Conservation (phyloP, 2,797 vertebrate genomes). For the Melanotaenia maccullochi region DNA sequence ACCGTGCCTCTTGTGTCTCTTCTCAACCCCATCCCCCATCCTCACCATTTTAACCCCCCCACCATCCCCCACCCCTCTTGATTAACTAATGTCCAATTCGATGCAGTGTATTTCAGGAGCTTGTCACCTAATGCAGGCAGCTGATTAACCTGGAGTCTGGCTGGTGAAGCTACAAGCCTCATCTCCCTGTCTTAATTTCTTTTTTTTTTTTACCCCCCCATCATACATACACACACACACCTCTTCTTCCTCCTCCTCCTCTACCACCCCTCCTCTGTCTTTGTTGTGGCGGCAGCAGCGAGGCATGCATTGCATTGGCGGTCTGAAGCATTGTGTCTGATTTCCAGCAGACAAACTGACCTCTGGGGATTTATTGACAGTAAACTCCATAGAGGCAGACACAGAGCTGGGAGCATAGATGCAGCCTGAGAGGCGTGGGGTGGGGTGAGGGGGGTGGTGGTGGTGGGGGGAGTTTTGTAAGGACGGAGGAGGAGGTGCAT, state of each 20-base stretch:
- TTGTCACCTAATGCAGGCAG: slow-evolving; percentile 95
- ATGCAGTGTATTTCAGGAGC: slow-evolving; percentile 79
- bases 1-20: slow-evolving; percentile 76
- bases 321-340: slow-evolving; percentile 99
- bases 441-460: slow-evolving; percentile 52
- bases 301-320: slow-evolving; percentile 93
- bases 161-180: slow-evolving; percentile 87
- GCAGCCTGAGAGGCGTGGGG: slow-evolving; percentile 64
- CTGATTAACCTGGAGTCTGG: slow-evolving; percentile 97
- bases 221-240: not conserved
- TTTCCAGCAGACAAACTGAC: slow-evolving; percentile 99
- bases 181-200: slow-evolving; percentile 66
- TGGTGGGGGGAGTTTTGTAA: slow-evolving; percentile 50
- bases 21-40: slow-evolving; percentile 73
- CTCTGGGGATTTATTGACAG: slow-evolving; percentile 99
- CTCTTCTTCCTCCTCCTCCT: not conserved
- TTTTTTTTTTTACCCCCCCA: slow-evolving; percentile 1
- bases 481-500: slow-evolving; percentile 24
- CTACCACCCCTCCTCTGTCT: slow-evolving; percentile 65
- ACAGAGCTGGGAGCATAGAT: slow-evolving; percentile 82
- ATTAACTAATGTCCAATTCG: slow-evolving; percentile 85
- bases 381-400: slow-evolving; percentile 95
- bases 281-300: slow-evolving; percentile 96
- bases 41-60: slow-evolving; percentile 55
- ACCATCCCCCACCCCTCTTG: slow-evolving; percentile 50